Percentiles rank a stretch among this genome's conserved stretches.
Conservation (phyloP, 2,888 invertebrate species). For the Acleris cristana region DNA sequence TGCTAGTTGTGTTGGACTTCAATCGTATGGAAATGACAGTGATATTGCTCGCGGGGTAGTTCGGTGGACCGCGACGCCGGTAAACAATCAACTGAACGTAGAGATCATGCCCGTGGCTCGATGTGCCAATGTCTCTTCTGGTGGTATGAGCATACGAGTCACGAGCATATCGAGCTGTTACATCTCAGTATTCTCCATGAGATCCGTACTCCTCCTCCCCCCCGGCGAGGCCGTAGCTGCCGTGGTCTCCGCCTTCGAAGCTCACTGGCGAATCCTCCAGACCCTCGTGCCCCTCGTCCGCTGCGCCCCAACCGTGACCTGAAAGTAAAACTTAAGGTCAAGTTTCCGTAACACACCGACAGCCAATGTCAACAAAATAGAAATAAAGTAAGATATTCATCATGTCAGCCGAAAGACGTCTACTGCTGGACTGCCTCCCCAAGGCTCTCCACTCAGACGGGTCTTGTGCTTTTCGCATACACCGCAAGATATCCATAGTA, state of each 20-base stretch:
- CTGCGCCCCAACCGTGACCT: constrained; percentile 76
- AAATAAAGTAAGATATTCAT: too few relatives aligned
- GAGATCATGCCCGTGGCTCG: neutral
- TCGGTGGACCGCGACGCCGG: constrained; percentile 7
- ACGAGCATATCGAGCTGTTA: neutral
- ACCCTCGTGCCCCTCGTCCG: constrained; percentile 67
- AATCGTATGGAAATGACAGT: constrained; percentile 5
- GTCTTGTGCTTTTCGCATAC: too few relatives aligned
- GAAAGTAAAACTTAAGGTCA: constrained; percentile 42
- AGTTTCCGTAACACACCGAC: neutral
- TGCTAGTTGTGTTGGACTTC: neutral
- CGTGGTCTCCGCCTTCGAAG: constrained; percentile 69
- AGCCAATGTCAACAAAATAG: too few relatives aligned
- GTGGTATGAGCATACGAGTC: neutral
- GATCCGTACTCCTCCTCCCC: constrained; percentile 59
- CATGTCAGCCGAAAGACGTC: too few relatives aligned
- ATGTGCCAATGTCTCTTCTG: too few relatives aligned
- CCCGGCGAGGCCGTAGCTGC: constrained; percentile 62
- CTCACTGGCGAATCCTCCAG: constrained; percentile 71
- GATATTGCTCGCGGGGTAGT: constrained; percentile 5
- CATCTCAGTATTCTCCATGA: constrained; percentile 55
- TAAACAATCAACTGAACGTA: neutral
- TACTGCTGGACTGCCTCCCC: too few relatives aligned
- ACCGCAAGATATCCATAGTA: too few relatives aligned
- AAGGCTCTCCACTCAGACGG: too few relatives aligned